Base-by-base conservation (phyloP, 2,888 invertebrate genomes). In the Glaucopsyche alexis region DNA sequence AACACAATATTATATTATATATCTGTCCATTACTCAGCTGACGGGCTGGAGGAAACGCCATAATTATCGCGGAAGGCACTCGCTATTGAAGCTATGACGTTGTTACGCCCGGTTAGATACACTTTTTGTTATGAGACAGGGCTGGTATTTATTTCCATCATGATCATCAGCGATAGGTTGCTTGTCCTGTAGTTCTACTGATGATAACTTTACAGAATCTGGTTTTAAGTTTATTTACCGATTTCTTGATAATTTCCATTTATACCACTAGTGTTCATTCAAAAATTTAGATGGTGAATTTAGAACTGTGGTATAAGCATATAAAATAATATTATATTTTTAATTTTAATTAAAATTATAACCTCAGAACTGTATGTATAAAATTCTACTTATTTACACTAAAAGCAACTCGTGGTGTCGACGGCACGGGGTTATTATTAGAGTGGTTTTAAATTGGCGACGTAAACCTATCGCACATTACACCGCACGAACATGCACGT, bases 51-150 rank as follows among this genome's bases (percentile, higher is more conserved):
- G 66, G 40, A 66, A 66, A 66, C 16, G 42, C 42, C 16, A 42
- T 66, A 66, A 66, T 66, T 66, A 42, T 66, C 66, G 66, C 66
- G 66, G 42, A 66, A 66, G 40, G 40, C 66, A 16, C 66, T 42
- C 42, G 66, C 40, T n/a, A 5, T 42, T 29, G 29, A 14, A 38
- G 66, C 66, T 16, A 66, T 66, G 66, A 66, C 66, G 66, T 66
- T 16, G 66, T 42, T 66, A 66, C 66, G 66, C 42, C 40, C 66
- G 42, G 40, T 66, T 66, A 42, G 66, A 66, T 16, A 40, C 66
- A 66, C 66, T 66, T 66, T 66, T 66, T 66, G 66, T 38, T 38
- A 13, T 14, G 60, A 29, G 19, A 14, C 1, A 11, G 29, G 60
- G 9, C 60, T 7, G 60, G 60, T 60, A 60, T 60, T 60, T 60